Percentiles rank a stretch among this genome's conserved stretches.
Evolutionary conservation across 1,140 invertebrate species (phyloP).

Genomic region (Cydia fagiglandana): DNA sequence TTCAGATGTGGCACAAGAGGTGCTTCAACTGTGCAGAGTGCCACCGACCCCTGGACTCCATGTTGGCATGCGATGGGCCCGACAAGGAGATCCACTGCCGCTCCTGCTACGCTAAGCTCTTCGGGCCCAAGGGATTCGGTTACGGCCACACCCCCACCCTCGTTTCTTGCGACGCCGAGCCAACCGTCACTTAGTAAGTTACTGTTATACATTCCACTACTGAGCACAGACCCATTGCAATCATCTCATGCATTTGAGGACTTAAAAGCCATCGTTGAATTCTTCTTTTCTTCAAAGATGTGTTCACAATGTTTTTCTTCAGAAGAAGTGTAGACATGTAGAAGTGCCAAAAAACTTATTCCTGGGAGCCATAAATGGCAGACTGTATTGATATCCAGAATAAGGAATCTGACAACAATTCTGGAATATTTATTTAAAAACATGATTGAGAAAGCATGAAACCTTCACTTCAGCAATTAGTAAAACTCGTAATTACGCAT

Average conservation of each 20-base stretch:
- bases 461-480: too few species aligned
- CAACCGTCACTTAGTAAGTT: slow-evolving; percentile 86
- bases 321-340: too few species aligned
- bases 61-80: slow-evolving; percentile 92
- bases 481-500: too few species aligned
- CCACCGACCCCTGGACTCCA: slow-evolving; percentile 95
- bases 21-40: slow-evolving; percentile 96
- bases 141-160: slow-evolving; percentile 93
- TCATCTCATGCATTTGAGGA: background rate
- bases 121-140: slow-evolving; percentile 94
- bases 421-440: too few species aligned
- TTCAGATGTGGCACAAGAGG: slow-evolving; percentile 95
- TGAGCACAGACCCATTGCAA: background rate
- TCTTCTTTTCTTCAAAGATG: too few species aligned
- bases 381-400: too few species aligned
- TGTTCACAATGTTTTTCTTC: too few species aligned
- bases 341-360: too few species aligned
- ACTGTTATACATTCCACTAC: background rate
- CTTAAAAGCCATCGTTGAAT: too few species aligned
- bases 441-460: too few species aligned
- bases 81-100: slow-evolving; percentile 94
- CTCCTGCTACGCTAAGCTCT: slow-evolving; percentile 93
- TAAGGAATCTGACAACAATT: too few species aligned
- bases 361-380: too few species aligned
- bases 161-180: slow-evolving; percentile 87